Base-by-base conservation (phyloP, 2,797 vertebrate species). In the Ctenochaetus hawaiiensis region DNA sequence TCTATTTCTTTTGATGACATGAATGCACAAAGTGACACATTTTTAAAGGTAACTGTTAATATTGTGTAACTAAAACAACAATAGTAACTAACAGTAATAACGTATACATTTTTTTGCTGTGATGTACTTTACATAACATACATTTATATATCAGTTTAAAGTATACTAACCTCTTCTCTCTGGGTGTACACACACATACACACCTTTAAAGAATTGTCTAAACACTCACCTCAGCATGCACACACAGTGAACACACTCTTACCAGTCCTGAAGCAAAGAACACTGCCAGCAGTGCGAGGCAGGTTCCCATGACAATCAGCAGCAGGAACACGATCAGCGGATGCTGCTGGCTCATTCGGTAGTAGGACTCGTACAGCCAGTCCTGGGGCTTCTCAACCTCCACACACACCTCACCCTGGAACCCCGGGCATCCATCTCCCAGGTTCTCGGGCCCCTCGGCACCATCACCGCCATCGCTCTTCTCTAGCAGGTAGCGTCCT, bases 301-400 rank as follows among this genome's bases (percentile, higher is more conserved):
- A 99, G 85, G 97, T 96, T 94, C 97, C 98, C 96, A 98, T 99
- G 87, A 99, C 96, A 88, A 99, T 98, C 87, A 99, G 96, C 91
- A 99, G 96, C 93, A 99, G 94, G 94, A 99, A 99, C 81, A 98
- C 97, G 90, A 99, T 97, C 76, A 99, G 96, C 61, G 98, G 98
- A 95, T 99, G 98, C 96, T 99, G 98, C 94, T 99, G 98, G 98
- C 97, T 99, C 97, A 99, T 97, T 85, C 97, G 94, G 93, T 97
- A 99, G 95, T 99, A 98, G 64, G 92, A 98, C 95, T 98, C 97
- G 43, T 99, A 99, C 12, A 98, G 96, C 97, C 98, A 98, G 96
- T 98, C 98, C 87, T 96, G 96, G 85, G 96, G 94, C 91, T 96
- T 97, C 90, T 93, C 90, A 2, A 56, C 87, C 57, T 89, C 90